A percentile compares a stretch with the other conserved stretches of the same genome.
Evolutionary conservation across 2,888 invertebrate species (phyloP).

Genomic region (Leptinotarsa juncta): DNA sequence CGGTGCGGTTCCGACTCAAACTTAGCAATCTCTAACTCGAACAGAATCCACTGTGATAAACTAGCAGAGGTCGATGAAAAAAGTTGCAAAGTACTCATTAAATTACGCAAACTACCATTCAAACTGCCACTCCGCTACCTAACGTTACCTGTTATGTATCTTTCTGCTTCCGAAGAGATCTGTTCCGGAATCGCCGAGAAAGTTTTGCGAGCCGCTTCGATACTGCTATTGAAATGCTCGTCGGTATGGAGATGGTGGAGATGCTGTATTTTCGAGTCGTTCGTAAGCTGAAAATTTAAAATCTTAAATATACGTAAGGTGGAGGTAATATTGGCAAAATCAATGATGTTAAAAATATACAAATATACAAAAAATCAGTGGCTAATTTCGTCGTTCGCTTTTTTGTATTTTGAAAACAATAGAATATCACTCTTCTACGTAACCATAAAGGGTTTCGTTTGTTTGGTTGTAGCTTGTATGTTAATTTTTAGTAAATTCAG

Average conservation of each 20-base stretch:
- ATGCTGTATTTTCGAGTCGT: conserved; percentile 56
- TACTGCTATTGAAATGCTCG: conserved; percentile 71
- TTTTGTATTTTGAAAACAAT: no score
- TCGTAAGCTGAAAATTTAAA: conserved; percentile 54
- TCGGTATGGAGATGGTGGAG: conserved; percentile 65
- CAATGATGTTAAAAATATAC: no score
- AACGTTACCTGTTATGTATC: conserved; percentile 71
- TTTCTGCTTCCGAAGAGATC: conserved; percentile 70
- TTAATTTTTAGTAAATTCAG: no score
- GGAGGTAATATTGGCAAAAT: no score
- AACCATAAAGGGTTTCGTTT: no score
- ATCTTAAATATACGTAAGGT: no score
- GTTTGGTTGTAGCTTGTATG: no score
- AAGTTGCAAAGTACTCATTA: conserved; percentile 27
- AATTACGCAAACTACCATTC: conserved; percentile 22
- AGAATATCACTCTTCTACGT: no score
- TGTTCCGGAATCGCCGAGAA: conserved; percentile 73
- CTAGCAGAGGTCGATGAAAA: conserved; percentile 23
- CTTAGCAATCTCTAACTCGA: neutral
- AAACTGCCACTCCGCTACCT: neutral
- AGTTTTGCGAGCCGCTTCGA: conserved; percentile 71
- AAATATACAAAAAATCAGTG: no score
- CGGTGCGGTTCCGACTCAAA: neutral
- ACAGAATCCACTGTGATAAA: conserved; percentile 5
- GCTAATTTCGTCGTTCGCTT: no score